Base-by-base conservation (phyloP, 2,888 invertebrate species). In the Apodemia zela region DNA sequence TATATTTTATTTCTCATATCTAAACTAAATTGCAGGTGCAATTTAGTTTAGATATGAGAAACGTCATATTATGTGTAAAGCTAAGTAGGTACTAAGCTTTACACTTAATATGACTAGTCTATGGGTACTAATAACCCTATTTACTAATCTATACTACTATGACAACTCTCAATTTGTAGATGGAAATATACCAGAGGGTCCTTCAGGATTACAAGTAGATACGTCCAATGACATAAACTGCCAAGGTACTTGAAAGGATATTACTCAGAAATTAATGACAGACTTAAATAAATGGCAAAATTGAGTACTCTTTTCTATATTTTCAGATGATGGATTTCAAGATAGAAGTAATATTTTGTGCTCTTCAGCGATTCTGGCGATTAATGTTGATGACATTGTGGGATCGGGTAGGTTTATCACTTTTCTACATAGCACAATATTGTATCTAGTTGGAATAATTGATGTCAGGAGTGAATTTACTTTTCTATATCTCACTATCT, bases 1-100 rank as follows among this genome's bases (percentile, higher is more conserved):
- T 45, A 45, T 45, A 45, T 45, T 45, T 45, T 45, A 45, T 45
- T 45, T 45, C 42, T 45, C 42, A 45, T 45, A 45, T 45, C 42
- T 45, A 45, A 45, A 45, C 42, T 11, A 45, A 45, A 45, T 45
- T 45, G 42, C 42, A 45, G 42, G 42, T 45, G 42, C 42, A 45
- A 45, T 45, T 45, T 45, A 45, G 42, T 45, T 45, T 45, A 45
- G 42, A 45, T 45, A 45, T 45, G 42, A 45, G 42, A 45, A 45
- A 45, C 42, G 42, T 45, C 42, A 45, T 45, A 45, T 45, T 45
- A 45, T 45, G 42, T 45, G 42, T 45, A 45, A 45, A 45, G 42
- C 42, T 45, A 45, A 45, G 42, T 45, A 45, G 42, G 42, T 45
- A 45, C 42, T 45, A 45, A 45, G 42, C 42, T 45, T 45, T 45